phyloP scores from a whole-genome alignment of 2,888 invertebrate genomes.

The Margaritifera margaritifera region DNA sequence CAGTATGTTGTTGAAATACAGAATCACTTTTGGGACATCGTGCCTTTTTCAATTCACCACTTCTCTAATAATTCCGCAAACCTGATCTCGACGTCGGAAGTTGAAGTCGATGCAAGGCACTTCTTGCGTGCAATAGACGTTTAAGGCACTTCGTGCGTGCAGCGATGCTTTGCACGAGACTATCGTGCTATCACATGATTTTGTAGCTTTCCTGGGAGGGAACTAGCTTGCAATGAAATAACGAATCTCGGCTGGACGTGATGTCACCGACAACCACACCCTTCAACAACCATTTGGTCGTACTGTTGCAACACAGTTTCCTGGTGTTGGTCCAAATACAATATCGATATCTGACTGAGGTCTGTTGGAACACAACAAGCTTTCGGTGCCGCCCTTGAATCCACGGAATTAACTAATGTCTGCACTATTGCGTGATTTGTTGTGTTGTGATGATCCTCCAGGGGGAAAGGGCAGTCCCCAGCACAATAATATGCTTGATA shows the following conservation, averaged over 20 bases:
- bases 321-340: constrained; percentile 94
- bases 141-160: too few relatives aligned
- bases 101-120: too few relatives aligned
- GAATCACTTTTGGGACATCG: too few relatives aligned
- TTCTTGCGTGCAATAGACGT: too few relatives aligned
- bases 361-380: constrained; percentile 98
- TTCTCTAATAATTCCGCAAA: too few relatives aligned
- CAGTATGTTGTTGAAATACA: too few relatives aligned
- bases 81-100: too few relatives aligned
- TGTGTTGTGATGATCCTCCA: constrained; percentile 94
- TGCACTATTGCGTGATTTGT: constrained; percentile 99
- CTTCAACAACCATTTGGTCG: constrained; percentile 98
- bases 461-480: constrained; percentile 94
- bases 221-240: too few relatives aligned
- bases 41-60: too few relatives aligned
- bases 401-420: constrained; percentile 94
- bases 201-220: too few relatives aligned
- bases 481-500: constrained; percentile 97
- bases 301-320: constrained; percentile 98
- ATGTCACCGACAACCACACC: constrained; percentile 94
- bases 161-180: too few relatives aligned
- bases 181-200: too few relatives aligned
- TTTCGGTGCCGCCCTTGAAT: constrained; percentile 91
- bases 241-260: neutral
- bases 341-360: constrained; percentile 93